phyloP scores from a whole-genome alignment of 1,140 invertebrate species.

The Apis dorsata region DNA sequence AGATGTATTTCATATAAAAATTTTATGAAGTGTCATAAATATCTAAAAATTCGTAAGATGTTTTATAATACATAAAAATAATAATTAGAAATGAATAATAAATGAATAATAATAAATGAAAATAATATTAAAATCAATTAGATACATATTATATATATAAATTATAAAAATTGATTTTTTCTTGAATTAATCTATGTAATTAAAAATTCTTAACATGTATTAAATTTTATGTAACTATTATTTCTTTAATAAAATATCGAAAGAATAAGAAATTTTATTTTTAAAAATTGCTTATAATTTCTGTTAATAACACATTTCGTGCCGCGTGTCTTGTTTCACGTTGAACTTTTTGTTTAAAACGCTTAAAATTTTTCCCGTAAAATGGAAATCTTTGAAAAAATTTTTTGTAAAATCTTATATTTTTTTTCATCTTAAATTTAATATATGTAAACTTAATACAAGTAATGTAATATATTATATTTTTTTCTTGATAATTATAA shows the following conservation, averaged over 20 bases:
- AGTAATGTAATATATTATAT: no score
- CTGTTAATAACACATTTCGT: background rate
- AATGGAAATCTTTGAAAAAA: no score
- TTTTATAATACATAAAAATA: background rate
- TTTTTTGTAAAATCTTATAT: no score
- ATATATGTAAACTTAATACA: no score
- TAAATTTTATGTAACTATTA: background rate
- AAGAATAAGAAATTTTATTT: background rate
- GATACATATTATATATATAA: background rate
- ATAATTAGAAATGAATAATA: conserved; percentile 25
- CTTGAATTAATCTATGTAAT: background rate
- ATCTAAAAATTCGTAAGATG: background rate
- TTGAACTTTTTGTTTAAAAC: no score
- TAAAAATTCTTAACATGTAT: background rate
- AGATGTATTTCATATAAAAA: background rate
- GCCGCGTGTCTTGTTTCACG: no score
- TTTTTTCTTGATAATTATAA: no score
- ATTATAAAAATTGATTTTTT: background rate
- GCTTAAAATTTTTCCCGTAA: no score
- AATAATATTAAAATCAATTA: background rate
- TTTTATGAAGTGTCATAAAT: background rate
- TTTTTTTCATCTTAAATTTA: no score
- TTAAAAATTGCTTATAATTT: background rate
- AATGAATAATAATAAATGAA: background rate
- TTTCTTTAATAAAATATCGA: background rate